Evolutionary conservation across 2,888 invertebrate genomes (phyloP), one percentile per base, ranked within the genome.

Genomic region (Heterodera filipjevi): DNA sequence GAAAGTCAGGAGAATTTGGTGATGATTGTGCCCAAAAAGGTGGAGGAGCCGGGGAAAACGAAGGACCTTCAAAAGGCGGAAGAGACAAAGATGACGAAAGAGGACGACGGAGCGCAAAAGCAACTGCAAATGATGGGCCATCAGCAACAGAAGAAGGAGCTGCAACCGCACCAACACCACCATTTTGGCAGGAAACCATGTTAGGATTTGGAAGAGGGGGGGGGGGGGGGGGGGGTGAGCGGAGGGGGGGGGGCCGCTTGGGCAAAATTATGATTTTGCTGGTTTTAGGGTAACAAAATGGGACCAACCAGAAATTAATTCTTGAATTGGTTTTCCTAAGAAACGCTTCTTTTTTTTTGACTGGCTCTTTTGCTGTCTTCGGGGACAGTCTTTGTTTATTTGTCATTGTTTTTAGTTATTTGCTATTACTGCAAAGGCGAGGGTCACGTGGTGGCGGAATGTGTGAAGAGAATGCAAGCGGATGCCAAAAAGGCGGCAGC

Each of bases 401-500:
- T 39, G 6, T 39, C 8, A 6, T 39, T 2, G 6, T 39, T 39
- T 59, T 59, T 27, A 59, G 59, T 59, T 6, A 8, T 59, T 27
- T 59, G 59, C 27, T 59, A 27, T 59, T 59, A 59, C 27, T 59
- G 59, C 59, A 59, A 59, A 6, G 8, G 5, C 10, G 59, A 59
- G 27, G 59, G 59, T 1, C 59, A 59, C 27, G 22, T 59, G n/a
- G n/a, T 59, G 59, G 59, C 59, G 59, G 59, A 59, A 10, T 59
- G 59, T 59, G 27, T 10, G 59, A 59, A 59, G 59, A n/a, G 59
- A 59, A 59, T 59, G 59, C 59, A 59, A n/a, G 27, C 27, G 59
- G 59, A 59, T n/a, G 59, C 59, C n/a, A 59, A n/a, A 59, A 59
- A 59, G 27, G 6, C n/a, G 59, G 59, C 59, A 59, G 59, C 59